Percentiles rank a stretch among this genome's conserved stretches.
Evolutionary conservation across 1,140 invertebrate genomes (phyloP).

Genomic region (Agrypnia vestita): DNA sequence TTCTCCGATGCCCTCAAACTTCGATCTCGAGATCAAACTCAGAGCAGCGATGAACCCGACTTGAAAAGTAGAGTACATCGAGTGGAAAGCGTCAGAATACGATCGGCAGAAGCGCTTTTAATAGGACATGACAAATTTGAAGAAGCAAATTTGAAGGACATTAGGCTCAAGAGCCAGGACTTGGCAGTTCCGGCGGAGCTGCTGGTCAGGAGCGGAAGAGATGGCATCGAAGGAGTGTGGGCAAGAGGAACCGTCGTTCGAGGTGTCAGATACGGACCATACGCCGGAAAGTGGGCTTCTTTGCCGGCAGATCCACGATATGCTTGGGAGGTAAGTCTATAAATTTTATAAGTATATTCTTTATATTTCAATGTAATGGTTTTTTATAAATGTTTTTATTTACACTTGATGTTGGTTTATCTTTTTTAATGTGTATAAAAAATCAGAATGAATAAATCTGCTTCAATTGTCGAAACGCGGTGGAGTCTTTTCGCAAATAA

Average conservation of each 20-base stretch:
- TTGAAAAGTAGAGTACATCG: slow-evolving; percentile 30
- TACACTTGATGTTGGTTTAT: too few species aligned
- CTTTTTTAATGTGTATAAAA: too few species aligned
- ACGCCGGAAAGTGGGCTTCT: slow-evolving; percentile 57
- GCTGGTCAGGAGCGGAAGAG: slow-evolving; percentile 46
- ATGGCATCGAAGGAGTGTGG: slow-evolving; percentile 58
- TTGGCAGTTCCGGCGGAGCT: slow-evolving; percentile 52
- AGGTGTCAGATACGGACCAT: slow-evolving; percentile 58
- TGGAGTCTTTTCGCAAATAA: slow-evolving; percentile 1
- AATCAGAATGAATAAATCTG: background rate
- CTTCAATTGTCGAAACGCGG: background rate
- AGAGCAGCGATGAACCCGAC: slow-evolving; percentile 13
- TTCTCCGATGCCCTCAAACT: slow-evolving; percentile 44
- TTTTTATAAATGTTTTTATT: too few species aligned
- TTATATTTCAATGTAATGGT: too few species aligned
- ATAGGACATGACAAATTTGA: slow-evolving; percentile 43
- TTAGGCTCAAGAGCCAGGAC: slow-evolving; percentile 48
- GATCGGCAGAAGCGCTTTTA: slow-evolving; percentile 43
- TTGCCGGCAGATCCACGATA: slow-evolving; percentile 53
- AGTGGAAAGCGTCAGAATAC: slow-evolving; percentile 43
- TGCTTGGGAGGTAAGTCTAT: slow-evolving; percentile 59
- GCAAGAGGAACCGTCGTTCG: slow-evolving; percentile 48
- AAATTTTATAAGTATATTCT: background rate
- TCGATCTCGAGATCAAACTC: slow-evolving; percentile 10
- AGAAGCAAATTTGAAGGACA: slow-evolving; percentile 37